Percentiles rank a stretch among this genome's conserved stretches.
Evolutionary conservation across 2,797 vertebrate species (phyloP).

Genomic region (Sternotherus odoratus): DNA sequence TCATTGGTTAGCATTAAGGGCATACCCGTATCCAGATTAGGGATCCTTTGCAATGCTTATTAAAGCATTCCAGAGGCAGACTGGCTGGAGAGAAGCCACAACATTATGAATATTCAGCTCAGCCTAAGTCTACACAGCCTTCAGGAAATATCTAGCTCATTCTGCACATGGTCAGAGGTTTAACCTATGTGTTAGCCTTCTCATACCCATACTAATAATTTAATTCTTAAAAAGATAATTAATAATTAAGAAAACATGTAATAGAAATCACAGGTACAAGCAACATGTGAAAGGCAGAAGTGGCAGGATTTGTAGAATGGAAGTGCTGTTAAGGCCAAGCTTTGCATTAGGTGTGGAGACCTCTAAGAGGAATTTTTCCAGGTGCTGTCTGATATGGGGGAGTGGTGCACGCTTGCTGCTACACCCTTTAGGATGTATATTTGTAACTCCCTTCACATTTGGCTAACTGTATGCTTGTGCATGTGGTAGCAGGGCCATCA

Average conservation of each 20-base stretch:
- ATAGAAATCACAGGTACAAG: neutral
- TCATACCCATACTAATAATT: neutral
- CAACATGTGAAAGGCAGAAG: neutral
- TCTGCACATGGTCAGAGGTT: neutral
- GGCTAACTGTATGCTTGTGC: neutral
- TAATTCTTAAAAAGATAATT: neutral
- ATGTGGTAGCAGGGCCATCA: neutral
- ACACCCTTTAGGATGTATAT: neutral
- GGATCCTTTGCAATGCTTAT: neutral
- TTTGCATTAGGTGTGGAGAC: neutral
- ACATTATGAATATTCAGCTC: neutral
- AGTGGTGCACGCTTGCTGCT: rapidly evolving
- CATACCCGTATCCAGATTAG: neutral
- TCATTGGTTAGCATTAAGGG: neutral
- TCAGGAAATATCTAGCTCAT: conserved; percentile 8
- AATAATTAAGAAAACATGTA: neutral
- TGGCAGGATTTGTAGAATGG: neutral
- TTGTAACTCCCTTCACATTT: neutral
- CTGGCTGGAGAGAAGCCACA: neutral
- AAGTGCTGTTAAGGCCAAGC: neutral
- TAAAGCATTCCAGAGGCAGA: conserved; percentile 3
- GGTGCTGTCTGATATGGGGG: neutral
- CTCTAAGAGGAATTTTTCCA: neutral
- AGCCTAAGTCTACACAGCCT: neutral
- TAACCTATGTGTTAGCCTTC: conserved; percentile 26